Evolutionary conservation across 2,888 invertebrate species (phyloP).

Genomic region (Plagodis pulveraria): DNA sequence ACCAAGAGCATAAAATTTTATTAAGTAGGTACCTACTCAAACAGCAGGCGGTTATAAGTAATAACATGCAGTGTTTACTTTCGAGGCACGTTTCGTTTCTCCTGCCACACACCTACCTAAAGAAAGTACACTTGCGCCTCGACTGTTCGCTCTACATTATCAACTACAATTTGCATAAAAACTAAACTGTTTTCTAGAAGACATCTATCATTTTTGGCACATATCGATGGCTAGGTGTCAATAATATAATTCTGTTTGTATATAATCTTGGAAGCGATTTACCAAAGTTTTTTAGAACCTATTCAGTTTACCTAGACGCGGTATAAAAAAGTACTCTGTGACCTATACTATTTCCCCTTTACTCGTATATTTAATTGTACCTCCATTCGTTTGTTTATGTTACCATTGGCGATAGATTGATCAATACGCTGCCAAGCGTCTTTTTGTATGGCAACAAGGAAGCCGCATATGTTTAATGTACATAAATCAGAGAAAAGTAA

Average conservation of each 20-base stretch:
- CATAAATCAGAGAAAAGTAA: not conserved
- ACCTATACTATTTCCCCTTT: slow-evolving; percentile 3
- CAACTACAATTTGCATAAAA: slow-evolving; percentile 22
- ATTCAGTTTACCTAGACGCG: not conserved
- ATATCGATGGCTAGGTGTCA: slow-evolving; percentile 1
- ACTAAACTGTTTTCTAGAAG: slow-evolving; percentile 16
- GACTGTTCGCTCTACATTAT: slow-evolving; percentile 18
- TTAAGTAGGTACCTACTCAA: slow-evolving; percentile 10
- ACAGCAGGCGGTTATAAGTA: slow-evolving; percentile 11
- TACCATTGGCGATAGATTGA: slow-evolving; percentile 61
- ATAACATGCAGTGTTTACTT: slow-evolving; percentile 19
- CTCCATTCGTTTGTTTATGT: slow-evolving; percentile 39
- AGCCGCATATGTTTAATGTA: not conserved
- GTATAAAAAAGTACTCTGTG: no score
- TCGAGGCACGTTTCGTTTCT: slow-evolving; percentile 19
- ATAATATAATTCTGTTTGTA: slow-evolving; percentile 10
- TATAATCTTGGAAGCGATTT: slow-evolving; percentile 8
- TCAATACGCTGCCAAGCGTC: slow-evolving; percentile 54
- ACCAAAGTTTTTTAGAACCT: slow-evolving; percentile 4
- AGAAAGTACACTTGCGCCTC: slow-evolving; percentile 25
- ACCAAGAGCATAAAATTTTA: slow-evolving; percentile 2
- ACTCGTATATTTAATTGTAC: not conserved
- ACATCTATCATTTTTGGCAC: slow-evolving; percentile 15
- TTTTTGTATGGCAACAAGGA: not conserved
- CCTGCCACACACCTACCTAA: slow-evolving; percentile 15